Evolutionary conservation across 2,888 invertebrate species (phyloP).

Genomic region (Rotaria magnacalcarata): DNA sequence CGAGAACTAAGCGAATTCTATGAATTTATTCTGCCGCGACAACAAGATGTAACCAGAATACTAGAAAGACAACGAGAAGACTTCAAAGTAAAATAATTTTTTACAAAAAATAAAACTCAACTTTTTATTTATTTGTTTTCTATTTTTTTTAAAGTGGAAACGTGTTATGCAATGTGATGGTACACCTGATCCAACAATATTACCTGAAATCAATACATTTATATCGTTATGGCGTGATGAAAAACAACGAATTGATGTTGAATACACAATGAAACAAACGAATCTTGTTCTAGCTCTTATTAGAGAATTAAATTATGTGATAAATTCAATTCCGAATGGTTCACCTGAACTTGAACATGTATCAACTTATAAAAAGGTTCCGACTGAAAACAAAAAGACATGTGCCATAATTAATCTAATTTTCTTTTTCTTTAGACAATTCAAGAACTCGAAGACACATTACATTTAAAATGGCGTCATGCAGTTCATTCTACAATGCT

Average conservation of each 20-base stretch:
- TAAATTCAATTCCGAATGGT: conserved; percentile 51
- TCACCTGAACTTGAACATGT: conserved; percentile 49
- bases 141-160: conserved; percentile 52
- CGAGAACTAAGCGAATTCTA: conserved; percentile 53
- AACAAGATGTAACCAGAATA: conserved; percentile 48
- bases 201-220: conserved; percentile 58
- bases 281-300: conserved; percentile 54
- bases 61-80: conserved; percentile 51
- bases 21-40: conserved; percentile 51
- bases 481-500: conserved; percentile 53
- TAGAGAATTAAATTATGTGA: conserved; percentile 51
- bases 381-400: neutral
- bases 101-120: neutral
- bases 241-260: conserved; percentile 50
- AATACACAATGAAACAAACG: conserved; percentile 52
- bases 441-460: conserved; percentile 53
- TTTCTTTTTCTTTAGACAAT: conserved; percentile 50
- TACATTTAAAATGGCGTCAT: conserved; percentile 54
- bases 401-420: neutral
- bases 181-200: conserved; percentile 55
- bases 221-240: conserved; percentile 56
- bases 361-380: conserved; percentile 49
- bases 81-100: conserved; percentile 51
- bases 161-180: conserved; percentile 59
- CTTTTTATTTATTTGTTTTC: conserved; percentile 38